These are phyloP conservation scores for Drosophila lacertosa DNA, from an alignment of 1,140 invertebrate species.

Conservation along the genomic window DNA sequence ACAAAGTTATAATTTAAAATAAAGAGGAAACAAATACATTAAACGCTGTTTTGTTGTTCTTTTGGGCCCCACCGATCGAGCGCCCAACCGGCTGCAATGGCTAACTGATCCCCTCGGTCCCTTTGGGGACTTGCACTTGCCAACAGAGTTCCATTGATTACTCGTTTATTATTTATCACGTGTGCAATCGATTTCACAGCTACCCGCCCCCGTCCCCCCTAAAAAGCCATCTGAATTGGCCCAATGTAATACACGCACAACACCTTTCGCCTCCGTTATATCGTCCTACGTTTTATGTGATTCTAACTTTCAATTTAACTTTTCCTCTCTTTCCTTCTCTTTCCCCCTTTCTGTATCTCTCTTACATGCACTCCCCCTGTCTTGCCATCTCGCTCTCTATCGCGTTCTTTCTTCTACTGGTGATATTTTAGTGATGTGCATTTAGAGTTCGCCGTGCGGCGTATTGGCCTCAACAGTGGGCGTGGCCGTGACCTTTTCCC, in stretches of 20 bases:
- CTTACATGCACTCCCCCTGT: neutral
- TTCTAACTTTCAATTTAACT: too few relatives aligned
- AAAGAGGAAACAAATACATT: conserved; percentile 22
- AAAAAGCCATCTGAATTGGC: neutral
- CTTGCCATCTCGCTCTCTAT: neutral
- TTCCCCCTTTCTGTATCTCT: neutral
- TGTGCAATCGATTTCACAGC: neutral
- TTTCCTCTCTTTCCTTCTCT: too few relatives aligned
- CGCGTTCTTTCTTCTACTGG: neutral
- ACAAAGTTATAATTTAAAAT: conserved; percentile 53
- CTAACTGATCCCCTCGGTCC: too few relatives aligned
- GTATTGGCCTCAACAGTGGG: conserved; percentile 62
- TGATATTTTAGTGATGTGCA: neutral
- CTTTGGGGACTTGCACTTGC: too few relatives aligned
- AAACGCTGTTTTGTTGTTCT: conserved; percentile 8
- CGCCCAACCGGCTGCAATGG: neutral
- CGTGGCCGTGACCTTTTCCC: conserved; percentile 40
- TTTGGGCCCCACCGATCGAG: conserved; percentile 4
- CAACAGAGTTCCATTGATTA: too few relatives aligned
- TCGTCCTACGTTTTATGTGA: conserved; percentile 2
- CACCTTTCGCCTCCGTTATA: neutral
- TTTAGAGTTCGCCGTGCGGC: conserved; percentile 76
- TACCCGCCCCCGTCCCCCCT: neutral
- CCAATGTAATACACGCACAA: conserved; percentile 5
- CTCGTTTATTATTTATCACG: too few relatives aligned